These are phyloP conservation scores for Leptopilina drosophilae DNA, from an alignment of 2,888 invertebrate genomes.

Conservation along the genomic window DNA sequence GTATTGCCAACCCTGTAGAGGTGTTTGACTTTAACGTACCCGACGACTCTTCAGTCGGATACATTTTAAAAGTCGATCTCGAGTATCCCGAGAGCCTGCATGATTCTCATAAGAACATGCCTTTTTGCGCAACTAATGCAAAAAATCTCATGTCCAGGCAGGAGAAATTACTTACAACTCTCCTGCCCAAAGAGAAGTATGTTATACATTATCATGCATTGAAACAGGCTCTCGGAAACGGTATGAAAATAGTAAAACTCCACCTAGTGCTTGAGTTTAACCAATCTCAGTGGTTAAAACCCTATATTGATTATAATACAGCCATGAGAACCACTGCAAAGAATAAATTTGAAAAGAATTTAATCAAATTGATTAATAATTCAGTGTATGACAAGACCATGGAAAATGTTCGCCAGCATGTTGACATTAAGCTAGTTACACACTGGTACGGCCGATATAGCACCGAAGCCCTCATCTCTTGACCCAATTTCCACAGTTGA, in stretches of 20 bases:
- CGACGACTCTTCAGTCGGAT: conserved; percentile 5
- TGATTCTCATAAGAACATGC: conserved; percentile 31
- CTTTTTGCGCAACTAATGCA: conserved; percentile 61
- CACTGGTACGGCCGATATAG: conserved; percentile 60
- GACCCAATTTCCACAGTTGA: conserved; percentile 68
- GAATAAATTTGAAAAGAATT: conserved; percentile 28
- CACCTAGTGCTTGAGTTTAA: no score
- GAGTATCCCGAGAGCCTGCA: conserved; percentile 38
- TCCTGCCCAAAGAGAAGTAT: conserved; percentile 53
- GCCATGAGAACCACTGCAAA: neutral
- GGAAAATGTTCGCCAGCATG: conserved; percentile 69
- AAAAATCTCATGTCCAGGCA: conserved; percentile 48
- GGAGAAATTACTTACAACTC: conserved; percentile 58
- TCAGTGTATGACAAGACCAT: conserved; percentile 49
- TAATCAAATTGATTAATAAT: conserved; percentile 55
- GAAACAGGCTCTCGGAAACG: conserved; percentile 62
- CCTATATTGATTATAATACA: no score
- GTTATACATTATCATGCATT: conserved; percentile 65
- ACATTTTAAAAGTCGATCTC: conserved; percentile 36
- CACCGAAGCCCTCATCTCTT: conserved; percentile 57
- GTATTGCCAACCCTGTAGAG: neutral
- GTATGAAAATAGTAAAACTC: no score
- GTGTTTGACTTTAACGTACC: neutral
- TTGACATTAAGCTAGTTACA: conserved; percentile 66
- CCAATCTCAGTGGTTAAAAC: no score